Evolutionary conservation across 2,888 invertebrate species (phyloP).

Genomic region (Meteorus cinctellus): DNA sequence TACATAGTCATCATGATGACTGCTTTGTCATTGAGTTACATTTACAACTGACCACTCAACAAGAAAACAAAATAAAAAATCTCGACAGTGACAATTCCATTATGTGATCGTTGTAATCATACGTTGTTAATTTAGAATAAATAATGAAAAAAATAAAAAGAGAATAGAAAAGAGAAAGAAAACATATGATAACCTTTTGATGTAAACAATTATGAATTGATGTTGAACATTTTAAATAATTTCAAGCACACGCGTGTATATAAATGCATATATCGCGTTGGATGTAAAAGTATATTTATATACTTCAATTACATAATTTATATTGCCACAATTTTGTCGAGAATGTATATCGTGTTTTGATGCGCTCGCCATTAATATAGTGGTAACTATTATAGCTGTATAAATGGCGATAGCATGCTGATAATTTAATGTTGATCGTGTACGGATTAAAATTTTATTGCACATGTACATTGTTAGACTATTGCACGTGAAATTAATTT

Average conservation of each 20-base stretch:
- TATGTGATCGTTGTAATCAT: conserved; percentile 16
- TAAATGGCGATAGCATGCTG: conserved; percentile 65
- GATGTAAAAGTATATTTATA: conserved; percentile 12
- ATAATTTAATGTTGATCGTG: conserved; percentile 64
- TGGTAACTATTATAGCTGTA: conserved; percentile 54
- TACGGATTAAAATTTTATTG: conserved; percentile 65
- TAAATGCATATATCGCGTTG: neutral
- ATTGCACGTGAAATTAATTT: conserved; percentile 23
- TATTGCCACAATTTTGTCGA: conserved; percentile 46
- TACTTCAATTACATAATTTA: conserved; percentile 62
- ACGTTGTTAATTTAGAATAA: conserved; percentile 17
- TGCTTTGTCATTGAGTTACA: conserved; percentile 55
- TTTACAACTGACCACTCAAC: conserved; percentile 31
- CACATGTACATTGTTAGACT: conserved; percentile 54
- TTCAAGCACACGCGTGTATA: conserved; percentile 1
- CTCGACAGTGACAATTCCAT: conserved; percentile 16
- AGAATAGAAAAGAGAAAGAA: neutral
- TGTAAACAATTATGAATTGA: neutral
- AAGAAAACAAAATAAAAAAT: conserved; percentile 24
- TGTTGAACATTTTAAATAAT: conserved; percentile 11
- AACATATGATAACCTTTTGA: too few species aligned
- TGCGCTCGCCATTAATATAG: conserved; percentile 53
- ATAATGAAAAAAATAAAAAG: conserved; percentile 7
- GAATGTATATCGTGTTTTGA: conserved; percentile 48
- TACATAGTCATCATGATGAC: conserved; percentile 20